phyloP scores from a whole-genome alignment of 1,140 invertebrate genomes.

The Subanguina moxae region DNA sequence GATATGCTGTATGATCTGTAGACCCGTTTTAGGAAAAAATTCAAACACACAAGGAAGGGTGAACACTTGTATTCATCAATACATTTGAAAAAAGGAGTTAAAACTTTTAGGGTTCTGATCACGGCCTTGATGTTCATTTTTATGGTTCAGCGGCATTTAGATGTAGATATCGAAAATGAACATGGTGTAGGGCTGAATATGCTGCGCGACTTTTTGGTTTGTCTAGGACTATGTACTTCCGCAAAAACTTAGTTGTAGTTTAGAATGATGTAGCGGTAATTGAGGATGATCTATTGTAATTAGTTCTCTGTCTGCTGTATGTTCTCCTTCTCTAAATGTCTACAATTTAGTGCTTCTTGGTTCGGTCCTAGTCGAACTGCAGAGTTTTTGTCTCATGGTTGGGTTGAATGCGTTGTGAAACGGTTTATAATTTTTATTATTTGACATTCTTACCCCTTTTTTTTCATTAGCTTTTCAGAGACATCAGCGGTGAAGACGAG shows the following conservation, averaged over 20 bases:
- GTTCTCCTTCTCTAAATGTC: too few species aligned
- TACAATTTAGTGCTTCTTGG: not conserved
- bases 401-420: not conserved
- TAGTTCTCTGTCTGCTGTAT: too few species aligned
- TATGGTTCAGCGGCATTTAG: conserved; percentile 3
- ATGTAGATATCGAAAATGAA: not conserved
- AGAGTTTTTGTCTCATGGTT: conserved; percentile 1
- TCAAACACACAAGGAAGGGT: not conserved
- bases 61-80: not conserved
- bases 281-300: not conserved
- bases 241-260: not conserved
- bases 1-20: too few species aligned
- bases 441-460: too few species aligned
- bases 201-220: conserved; percentile 5
- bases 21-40: not conserved
- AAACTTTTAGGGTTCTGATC: conserved; percentile 8
- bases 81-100: too few species aligned
- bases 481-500: not conserved
- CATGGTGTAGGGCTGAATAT: not conserved
- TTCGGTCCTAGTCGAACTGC: conserved; percentile 2
- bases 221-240: not conserved
- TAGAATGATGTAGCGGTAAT: not conserved
- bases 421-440: too few species aligned
- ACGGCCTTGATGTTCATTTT: conserved; percentile 9
- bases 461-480: not conserved